Percentiles rank a stretch among this genome's conserved stretches.
Evolutionary conservation across 2,113 vertebrate species (phyloP).

Genomic region (Campylomormyrus tamandua): DNA sequence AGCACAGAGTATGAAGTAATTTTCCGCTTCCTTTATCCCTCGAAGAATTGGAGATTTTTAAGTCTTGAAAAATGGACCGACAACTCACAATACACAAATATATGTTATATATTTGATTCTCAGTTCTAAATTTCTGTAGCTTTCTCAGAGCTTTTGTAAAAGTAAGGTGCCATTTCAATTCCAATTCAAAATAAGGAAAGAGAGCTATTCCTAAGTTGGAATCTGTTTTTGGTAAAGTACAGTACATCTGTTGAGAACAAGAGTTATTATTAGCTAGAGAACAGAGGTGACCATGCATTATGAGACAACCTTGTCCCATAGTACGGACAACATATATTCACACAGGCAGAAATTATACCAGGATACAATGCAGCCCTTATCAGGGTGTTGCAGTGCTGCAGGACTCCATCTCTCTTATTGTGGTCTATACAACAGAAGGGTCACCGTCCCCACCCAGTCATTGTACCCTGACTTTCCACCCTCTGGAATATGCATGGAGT

Average conservation of each 20-base stretch:
- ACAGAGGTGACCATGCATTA: not conserved
- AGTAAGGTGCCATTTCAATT: not conserved
- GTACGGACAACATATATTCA: not conserved
- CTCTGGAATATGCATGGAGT: not conserved
- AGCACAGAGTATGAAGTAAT: not conserved
- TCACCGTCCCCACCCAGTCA: not conserved
- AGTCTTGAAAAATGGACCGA: not conserved
- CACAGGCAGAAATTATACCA: constrained; percentile 11
- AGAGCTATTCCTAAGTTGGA: not conserved
- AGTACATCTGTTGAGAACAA: not conserved
- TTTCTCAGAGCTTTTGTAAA: not conserved
- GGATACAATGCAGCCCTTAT: constrained; percentile 38
- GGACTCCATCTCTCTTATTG: constrained; percentile 1
- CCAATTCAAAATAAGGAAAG: not conserved
- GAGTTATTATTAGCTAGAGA: not conserved
- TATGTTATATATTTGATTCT: not conserved
- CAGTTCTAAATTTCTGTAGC: not conserved
- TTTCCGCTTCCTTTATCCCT: not conserved
- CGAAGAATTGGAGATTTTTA: not conserved
- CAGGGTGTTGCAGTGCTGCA: constrained; percentile 36
- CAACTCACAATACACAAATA: not conserved
- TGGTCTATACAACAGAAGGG: not conserved
- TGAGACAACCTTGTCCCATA: not conserved
- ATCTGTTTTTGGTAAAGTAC: not conserved
- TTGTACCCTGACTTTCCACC: not conserved